phyloP scores from a whole-genome alignment of 2,797 vertebrate genomes.

The Dryobates pubescens region DNA sequence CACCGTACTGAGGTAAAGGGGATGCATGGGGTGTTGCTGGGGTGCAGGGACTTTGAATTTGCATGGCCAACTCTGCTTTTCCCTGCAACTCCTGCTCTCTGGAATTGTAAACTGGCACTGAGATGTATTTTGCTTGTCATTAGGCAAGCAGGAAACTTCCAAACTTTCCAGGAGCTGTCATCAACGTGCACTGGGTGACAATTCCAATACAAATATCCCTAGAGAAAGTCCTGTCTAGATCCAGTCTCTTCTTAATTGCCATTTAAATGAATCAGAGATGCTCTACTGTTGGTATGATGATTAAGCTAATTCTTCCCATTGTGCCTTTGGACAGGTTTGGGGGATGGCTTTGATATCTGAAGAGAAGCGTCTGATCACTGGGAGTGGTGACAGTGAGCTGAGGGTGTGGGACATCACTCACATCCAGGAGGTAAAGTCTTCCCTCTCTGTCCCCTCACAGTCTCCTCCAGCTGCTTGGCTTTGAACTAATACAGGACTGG shows the following conservation, averaged over 20 bases:
- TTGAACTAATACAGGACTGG: neutral
- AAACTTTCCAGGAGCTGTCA: neutral
- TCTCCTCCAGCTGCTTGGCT: neutral
- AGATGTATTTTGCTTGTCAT: neutral
- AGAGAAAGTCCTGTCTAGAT: neutral
- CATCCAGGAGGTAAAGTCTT: slow-evolving; percentile 85
- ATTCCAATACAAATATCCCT: neutral
- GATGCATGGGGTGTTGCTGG: neutral
- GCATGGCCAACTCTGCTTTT: neutral
- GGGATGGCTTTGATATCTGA: slow-evolving; percentile 87
- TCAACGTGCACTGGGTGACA: neutral
- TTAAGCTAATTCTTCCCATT: neutral
- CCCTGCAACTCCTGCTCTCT: neutral
- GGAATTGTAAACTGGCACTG: neutral
- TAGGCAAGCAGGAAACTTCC: neutral
- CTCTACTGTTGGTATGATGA: neutral
- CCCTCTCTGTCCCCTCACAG: neutral
- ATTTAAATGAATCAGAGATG: neutral
- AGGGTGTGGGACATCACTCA: slow-evolving; percentile 90
- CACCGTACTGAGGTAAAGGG: slow-evolving; percentile 91
- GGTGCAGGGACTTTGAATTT: neutral
- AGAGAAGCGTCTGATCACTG: slow-evolving; percentile 89
- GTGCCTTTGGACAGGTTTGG: slow-evolving; percentile 85
- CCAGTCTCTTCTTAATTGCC: neutral
- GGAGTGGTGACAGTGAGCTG: slow-evolving; percentile 94